Base-by-base conservation (phyloP, 2,888 invertebrate species). In the Sepioteuthis lessoniana region DNA sequence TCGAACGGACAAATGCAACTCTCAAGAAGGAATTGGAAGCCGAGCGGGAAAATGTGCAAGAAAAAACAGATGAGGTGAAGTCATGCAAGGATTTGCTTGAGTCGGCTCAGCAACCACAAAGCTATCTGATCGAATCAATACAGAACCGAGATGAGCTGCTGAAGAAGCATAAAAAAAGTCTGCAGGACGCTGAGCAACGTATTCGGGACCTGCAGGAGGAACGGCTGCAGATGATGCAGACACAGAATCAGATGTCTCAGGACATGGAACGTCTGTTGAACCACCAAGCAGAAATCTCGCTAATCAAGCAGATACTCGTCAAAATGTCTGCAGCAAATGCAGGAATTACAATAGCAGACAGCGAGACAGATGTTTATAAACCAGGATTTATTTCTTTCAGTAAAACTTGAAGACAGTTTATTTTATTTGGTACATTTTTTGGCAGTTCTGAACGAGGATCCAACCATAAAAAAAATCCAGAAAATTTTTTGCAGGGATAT, bases 31-130 rank as follows among this genome's bases (percentile, higher is more conserved):
- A 97, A 93, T 94, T 97, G 13, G 96, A 97, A 50, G 94, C 95
- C 94, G 96, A 97, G 94, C 96, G 96, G 94, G 95, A 95, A 76
- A 96, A 95, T 95, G 95, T 95, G 16, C 95, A 95, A 47, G 95
- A 97, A 90, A 94, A 97, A 31, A 95, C 96, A 28, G 96, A 96
- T 35, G 96, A 97, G 96, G n/a, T 92, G 76, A 96, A 96, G 95
- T 96, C 94, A 55, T 95, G 96, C 46, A 97, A 97, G 94, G 95
- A 95, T 37, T 94, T 97, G 31, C 94, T 97, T 93, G 96, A 96
- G 94, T 96, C 97, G 94, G 96, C 97, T 19, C 96, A 97, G 94
- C 97, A 97, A 95, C 97, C 97, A 0, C 97, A 97, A 94, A 96
- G 96, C 95, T 97, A 97, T 95, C 95, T 97, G 37, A 96, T 97